Base-by-base conservation (phyloP, 2,888 invertebrate species). In the Aleiodes testaceus region DNA sequence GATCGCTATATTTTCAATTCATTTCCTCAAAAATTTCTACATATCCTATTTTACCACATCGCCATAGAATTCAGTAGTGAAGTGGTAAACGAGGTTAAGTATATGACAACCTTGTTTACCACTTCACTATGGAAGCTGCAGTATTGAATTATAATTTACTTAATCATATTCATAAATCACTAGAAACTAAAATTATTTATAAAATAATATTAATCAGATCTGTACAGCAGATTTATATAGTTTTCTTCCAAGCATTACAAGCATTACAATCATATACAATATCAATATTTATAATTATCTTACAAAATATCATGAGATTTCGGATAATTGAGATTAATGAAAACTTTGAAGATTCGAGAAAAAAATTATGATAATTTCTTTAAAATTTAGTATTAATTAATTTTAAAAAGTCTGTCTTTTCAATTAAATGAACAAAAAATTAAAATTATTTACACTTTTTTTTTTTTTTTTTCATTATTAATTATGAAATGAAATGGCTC, bases 201-300 rank as follows among this genome's bases (percentile, higher is more conserved):
- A 50, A 59, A 74, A 70, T 52, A 70, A 67, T 36, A 55, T 26
- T 53, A 69, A 74, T 78, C 79, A 77, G 75, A 84, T 82, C 79
- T 84, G 81, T 84, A 84, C 82, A 84, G 80, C 73, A 77, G 76
- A 81, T 73, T 30, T 7, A 12, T n/a, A 14, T 45, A n/a, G 14
- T 55, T 5, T 30, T 12, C 7, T 30, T 55, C 12, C 55, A 55
- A 55, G 55, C 55, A 7, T 26, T 55, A 7, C 55, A 55, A 55
- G 55, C 55, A 7, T 26, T 55, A 7, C 30, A n/a, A 30, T 30
- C 22, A 52, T 22, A 55, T 55, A 30, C n/a, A 36, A 55, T 55
- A 55, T 55, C n/a, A 36, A 26, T 26, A 36, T 49, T 16, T n/a
- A 55, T 55, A 55, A 14, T n/a, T 18, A 55, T 55, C 14, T 26